Base-by-base conservation (phyloP, 2,888 invertebrate genomes). In the Synanthedon tipuliformis region DNA sequence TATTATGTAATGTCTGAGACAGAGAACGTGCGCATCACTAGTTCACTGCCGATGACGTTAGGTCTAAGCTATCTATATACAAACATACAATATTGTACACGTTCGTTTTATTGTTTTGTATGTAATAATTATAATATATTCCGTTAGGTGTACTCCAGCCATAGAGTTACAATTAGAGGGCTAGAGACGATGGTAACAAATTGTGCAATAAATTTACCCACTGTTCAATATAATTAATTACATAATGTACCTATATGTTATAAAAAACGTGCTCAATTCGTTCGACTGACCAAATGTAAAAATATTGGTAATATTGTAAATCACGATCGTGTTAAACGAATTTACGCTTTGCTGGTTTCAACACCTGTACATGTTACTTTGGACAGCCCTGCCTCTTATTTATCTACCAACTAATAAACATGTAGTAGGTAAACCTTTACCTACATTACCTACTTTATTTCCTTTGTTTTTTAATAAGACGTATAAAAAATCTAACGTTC, bases 221-320 rank as follows among this genome's bases (percentile, higher is more conserved):
- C 72, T 69, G 71, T 76, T 78, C 74, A 69, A 64, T 73, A 71
- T 73, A 71, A 68, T 71, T 69, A 73, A 73, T 76, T 71, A 59
- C 65, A 65, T 62, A 63, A 34, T 34, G 34, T 34, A 34, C 34
- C 34, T 34, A 34, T 34, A 34, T 34, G 34, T 34, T 34, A 34
- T 71, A 66, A 62, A 45, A 71, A 69, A 72, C 73, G 73, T 81
- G 85, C 86, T 87, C 85, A 86, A 85, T 79, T 75, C 79, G 83
- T 84, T 83, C 80, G 84, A 85, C 85, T 84, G 86, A 86, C 84
- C 84, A 84, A 84, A 78, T 84, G 71, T 81, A 79, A 78, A 74
- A 78, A 71, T 68, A 69, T 16, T 49, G 13, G 49, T 15, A 16
- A 49, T 16, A 45, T 45, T 45, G 34, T 23, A 49, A 49, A 49